Evolutionary conservation across 1,140 invertebrate genomes (phyloP).

Genomic region (Streblospio benedicti): DNA sequence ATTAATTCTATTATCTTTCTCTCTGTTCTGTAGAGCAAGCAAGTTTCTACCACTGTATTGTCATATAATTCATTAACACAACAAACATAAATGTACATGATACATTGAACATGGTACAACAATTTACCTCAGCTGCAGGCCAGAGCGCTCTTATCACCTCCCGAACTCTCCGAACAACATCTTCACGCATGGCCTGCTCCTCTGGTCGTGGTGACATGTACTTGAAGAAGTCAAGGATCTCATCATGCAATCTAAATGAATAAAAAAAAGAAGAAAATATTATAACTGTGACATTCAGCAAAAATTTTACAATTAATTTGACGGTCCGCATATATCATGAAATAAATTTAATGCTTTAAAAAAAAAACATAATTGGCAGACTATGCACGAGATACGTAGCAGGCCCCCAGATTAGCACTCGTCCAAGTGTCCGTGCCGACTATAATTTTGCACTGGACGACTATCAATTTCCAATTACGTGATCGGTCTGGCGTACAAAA

Average conservation of each 20-base stretch:
- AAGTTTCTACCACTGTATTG: too few relatives aligned
- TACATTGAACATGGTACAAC: neutral
- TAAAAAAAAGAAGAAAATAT: conserved; percentile 44
- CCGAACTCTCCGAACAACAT: conserved; percentile 79
- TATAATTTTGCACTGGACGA: too few relatives aligned
- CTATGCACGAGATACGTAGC: neutral
- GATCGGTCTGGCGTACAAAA: too few relatives aligned
- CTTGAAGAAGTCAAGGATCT: conserved; percentile 89
- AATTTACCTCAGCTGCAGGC: conserved; percentile 59
- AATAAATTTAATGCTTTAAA: neutral
- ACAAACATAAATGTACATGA: too few relatives aligned
- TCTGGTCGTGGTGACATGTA: conserved; percentile 87
- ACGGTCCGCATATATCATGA: neutral
- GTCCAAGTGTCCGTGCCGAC: conserved; percentile 1
- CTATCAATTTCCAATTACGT: too few relatives aligned
- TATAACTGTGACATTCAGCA: conserved; percentile 4
- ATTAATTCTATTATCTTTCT: too few relatives aligned
- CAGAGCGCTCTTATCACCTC: conserved; percentile 64
- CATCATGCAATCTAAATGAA: conserved; percentile 84
- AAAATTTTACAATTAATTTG: neutral
- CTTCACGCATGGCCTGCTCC: conserved; percentile 74
- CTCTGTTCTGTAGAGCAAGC: too few relatives aligned
- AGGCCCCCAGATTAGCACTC: neutral
- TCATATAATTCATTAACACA: too few relatives aligned
- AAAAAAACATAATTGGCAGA: neutral